Base-by-base conservation (phyloP, 1,140 invertebrate genomes). In the Heliothis virescens region DNA sequence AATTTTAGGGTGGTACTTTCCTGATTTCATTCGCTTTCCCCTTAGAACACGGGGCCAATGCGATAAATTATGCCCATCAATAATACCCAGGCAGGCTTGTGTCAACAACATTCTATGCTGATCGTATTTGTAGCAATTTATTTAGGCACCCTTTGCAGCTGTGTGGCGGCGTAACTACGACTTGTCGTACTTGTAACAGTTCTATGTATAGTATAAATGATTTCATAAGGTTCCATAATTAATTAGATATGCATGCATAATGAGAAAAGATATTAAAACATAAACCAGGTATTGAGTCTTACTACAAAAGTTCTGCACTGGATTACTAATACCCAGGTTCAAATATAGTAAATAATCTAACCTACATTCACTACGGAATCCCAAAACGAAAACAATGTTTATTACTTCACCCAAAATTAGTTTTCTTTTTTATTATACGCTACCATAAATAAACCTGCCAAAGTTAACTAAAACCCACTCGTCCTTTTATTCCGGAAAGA, bases 31-130 rank as follows among this genome's bases (percentile, higher is more conserved):
- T 87, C 83, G 82, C 82, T 85, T 85, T 87, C 90, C 85, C 88
- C 89, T 86, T 86, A 89, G 88, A 89, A 84, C 84, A 84, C 79
- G 83, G 82, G 78, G 83, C 80, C 79, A 84, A 83, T 80, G 82
- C 86, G 81, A 90, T 91, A 91, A 91, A 90, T 91, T 90, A 89
- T 89, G 79, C 82, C 83, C 89, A 89, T 91, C 87, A 89, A 90
- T 91, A 89, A 91, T 88, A 88, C 77, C 85, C 83, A 83, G 79
- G 80, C 82, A 86, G 79, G 73, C 83, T 81, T 87, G 86, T 89
- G 89, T 91, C 90, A 90, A 90, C 88, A 90, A 85, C 87, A 85
- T 73, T 87, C 79, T 85, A 79, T 84, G 82, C 81, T 82, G 78
- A 84, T 80, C 78, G 67, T 84, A 89, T 86, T 86, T 84, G 77